phyloP scores from a whole-genome alignment of 2,888 invertebrate genomes.

The Parthenolecanium corni region DNA sequence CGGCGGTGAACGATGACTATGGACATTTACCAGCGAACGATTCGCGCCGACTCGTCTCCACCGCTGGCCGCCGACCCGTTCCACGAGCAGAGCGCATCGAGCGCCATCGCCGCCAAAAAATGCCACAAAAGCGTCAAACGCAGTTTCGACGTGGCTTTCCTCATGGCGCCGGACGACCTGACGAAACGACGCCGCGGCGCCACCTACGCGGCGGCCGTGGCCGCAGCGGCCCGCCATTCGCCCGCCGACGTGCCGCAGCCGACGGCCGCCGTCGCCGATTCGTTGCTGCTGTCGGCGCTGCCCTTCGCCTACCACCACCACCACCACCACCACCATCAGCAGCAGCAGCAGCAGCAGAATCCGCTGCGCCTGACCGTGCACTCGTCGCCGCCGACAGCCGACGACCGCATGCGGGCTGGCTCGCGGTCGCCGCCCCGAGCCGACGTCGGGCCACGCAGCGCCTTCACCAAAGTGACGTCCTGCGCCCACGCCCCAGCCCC shows the following conservation, averaged over 20 bases:
- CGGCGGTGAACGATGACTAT: constrained; percentile 21
- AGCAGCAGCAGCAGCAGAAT: too few species aligned
- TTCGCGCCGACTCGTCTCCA: constrained; percentile 20
- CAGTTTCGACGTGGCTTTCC: constrained; percentile 80
- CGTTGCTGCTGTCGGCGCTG: background rate
- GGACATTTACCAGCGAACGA: constrained; percentile 26
- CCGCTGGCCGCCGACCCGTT: constrained; percentile 23
- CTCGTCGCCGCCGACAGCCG: background rate
- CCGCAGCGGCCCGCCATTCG: background rate
- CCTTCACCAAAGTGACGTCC: constrained; percentile 66
- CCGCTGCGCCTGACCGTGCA: constrained; percentile 19
- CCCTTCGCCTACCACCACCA: background rate
- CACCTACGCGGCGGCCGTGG: constrained; percentile 33
- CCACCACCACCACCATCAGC: too few species aligned
- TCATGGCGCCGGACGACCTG: constrained; percentile 71
- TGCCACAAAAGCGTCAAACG: constrained; percentile 45
- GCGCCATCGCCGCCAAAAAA: constrained; percentile 5
- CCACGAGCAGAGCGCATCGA: constrained; percentile 1
- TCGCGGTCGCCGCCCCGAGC: constrained; percentile 34
- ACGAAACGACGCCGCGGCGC: constrained; percentile 37
- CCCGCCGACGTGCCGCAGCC: background rate
- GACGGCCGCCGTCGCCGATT: background rate
- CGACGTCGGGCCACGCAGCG: constrained; percentile 47
- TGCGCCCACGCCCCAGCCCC: constrained; percentile 29
- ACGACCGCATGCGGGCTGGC: background rate